Conservation (phyloP, 2,113 vertebrate genomes). For the Plectropomus leopardus region DNA sequence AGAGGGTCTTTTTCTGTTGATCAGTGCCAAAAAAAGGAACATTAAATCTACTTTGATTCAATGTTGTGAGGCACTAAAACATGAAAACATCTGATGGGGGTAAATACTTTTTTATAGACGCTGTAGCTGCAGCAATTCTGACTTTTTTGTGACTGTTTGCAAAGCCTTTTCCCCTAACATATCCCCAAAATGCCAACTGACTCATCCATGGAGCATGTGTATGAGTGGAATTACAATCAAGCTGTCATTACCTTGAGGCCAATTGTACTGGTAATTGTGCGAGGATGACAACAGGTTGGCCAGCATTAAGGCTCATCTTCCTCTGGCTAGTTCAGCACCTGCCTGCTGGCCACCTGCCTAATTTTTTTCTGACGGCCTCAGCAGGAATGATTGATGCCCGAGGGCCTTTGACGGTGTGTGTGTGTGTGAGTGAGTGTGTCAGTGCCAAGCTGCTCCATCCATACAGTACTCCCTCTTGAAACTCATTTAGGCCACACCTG, state of each 20-base stretch:
- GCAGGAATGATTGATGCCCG: constrained; percentile 79
- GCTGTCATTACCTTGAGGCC: constrained; percentile 65
- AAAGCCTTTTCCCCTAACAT: constrained; percentile 1
- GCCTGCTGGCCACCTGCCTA: constrained; percentile 69
- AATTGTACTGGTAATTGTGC: constrained; percentile 57
- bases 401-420: constrained; percentile 53
- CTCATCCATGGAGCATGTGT: constrained; percentile 38
- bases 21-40: background rate
- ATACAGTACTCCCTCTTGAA: constrained; percentile 48
- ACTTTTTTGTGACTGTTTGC: background rate
- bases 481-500: constrained; percentile 62
- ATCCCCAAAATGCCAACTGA: constrained; percentile 20
- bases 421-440: background rate
- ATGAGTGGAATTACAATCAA: constrained; percentile 76
- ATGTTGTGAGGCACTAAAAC: background rate
- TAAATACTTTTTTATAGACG: background rate
- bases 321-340: constrained; percentile 73
- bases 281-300: constrained; percentile 76
- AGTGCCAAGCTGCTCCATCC: constrained; percentile 54
- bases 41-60: background rate
- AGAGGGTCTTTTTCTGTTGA: background rate
- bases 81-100: background rate
- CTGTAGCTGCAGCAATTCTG: background rate
- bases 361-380: constrained; percentile 70
- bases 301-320: constrained; percentile 71